Base-by-base conservation (phyloP, 2,888 invertebrate species). In the Drosophila falleni region DNA sequence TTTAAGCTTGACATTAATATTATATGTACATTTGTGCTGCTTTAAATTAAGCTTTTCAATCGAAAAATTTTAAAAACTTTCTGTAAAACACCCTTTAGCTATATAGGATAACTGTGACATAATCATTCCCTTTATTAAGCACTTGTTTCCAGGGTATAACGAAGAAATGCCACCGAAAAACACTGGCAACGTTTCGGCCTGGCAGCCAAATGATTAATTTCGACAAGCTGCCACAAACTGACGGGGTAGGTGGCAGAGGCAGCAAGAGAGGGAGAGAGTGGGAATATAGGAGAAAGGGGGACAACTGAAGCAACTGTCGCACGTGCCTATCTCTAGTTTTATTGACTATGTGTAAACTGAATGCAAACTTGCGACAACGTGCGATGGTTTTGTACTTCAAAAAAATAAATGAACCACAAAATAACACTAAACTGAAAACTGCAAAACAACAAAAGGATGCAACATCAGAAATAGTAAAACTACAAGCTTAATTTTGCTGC, bases 151-250 rank as follows among this genome's bases (percentile, higher is more conserved):
- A 58, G 26, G 26, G 37, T 47, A 37, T 46, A 10, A 26, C 35
- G 46, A 58, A 37, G 58, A 47, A 49, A 6, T 15, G 23, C 23
- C 33, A 5, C 23, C 33, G 26, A 51, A 51, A 44, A 42, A 29
- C 46, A 19, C n/a, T 49, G 55, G 62, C 73, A 69, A 47, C 78
- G 31, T 56, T 61, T 65, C 69, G 69, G 70, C 73, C 77, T 88
- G 88, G 71, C 86, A 83, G 78, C 76, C 71, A 86, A 86, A 86
- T 86, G 86, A 88, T 88, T 86, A 87, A 86, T 86, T 85, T 87
- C 83, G 81, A 83, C 86, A 86, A 81, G 86, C 83, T 87, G 75
- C 71, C 70, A 83, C 86, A 86, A 81, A 83, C 83, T 87, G 73
- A 70, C 70, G 63, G 56, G 50, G 42, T 63, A 58, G 56, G 51